phyloP scores from a whole-genome alignment of 2,113 vertebrate species.

The Poeciliopsis retropinna region DNA sequence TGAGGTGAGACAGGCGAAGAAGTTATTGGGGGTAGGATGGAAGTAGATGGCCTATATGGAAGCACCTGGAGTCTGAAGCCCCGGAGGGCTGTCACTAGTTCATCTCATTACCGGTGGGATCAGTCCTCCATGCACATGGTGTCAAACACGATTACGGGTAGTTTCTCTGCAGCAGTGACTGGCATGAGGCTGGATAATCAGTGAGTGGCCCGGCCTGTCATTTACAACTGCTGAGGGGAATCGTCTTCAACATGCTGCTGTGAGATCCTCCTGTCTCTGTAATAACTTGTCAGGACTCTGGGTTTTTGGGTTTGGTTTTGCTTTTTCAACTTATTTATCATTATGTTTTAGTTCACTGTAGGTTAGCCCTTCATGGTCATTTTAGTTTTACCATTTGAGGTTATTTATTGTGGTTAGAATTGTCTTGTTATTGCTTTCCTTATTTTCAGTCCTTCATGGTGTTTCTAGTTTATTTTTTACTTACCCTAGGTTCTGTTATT shows the following conservation, averaged over 20 bases:
- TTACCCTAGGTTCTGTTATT: too few species aligned
- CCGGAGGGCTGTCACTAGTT: slow-evolving; percentile 40
- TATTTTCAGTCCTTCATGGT: too few species aligned
- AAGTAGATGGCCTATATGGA: neutral
- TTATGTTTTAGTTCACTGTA: too few species aligned
- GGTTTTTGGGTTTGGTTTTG: too few species aligned
- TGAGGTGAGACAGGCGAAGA: neutral
- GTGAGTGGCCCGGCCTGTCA: slow-evolving; percentile 26
- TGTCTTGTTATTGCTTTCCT: too few species aligned
- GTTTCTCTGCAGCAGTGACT: slow-evolving; percentile 25
- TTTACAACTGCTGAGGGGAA: slow-evolving; percentile 21
- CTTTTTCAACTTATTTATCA: too few species aligned
- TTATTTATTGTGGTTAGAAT: too few species aligned
- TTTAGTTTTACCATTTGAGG: too few species aligned
- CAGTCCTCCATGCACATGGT: slow-evolving; percentile 34
- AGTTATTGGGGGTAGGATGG: neutral
- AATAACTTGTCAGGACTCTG: neutral
- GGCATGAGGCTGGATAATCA: slow-evolving; percentile 44
- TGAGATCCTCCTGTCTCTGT: slow-evolving; percentile 5
- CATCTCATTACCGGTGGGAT: slow-evolving; percentile 44
- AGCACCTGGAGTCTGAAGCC: slow-evolving; percentile 47
- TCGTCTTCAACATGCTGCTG: slow-evolving; percentile 22
- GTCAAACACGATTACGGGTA: slow-evolving; percentile 41
- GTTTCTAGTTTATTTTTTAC: too few species aligned
- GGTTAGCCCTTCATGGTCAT: too few species aligned